A percentile compares a stretch with the other conserved stretches of the same genome.
These are phyloP conservation scores for Caenorhabditis drosophilae DNA, from an alignment of 2,888 invertebrate genomes.

Conservation along the genomic window DNA sequence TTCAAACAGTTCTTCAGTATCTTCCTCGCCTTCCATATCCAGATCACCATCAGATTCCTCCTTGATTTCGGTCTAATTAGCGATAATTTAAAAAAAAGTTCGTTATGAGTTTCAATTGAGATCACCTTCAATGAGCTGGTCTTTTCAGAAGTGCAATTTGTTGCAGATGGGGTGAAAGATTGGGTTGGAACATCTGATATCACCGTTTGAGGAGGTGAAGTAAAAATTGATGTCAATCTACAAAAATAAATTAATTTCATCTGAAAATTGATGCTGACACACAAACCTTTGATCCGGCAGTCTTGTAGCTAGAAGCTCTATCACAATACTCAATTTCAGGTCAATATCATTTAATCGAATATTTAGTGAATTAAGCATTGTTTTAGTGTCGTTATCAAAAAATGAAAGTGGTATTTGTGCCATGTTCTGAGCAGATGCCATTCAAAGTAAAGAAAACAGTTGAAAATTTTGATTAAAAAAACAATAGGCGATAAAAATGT, in stretches of 20 bases:
- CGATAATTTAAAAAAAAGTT: constrained; percentile 2
- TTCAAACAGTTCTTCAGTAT: constrained; percentile 44
- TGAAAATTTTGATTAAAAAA: too few relatives aligned
- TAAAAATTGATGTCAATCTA: constrained; percentile 44
- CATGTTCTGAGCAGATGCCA: constrained; percentile 20
- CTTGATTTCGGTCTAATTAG: constrained; percentile 47
- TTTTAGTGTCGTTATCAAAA: constrained; percentile 60
- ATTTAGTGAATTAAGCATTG: constrained; percentile 59
- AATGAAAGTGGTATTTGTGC: constrained; percentile 49
- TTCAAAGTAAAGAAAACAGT: not conserved
- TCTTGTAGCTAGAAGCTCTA: constrained; percentile 58
- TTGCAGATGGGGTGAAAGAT: constrained; percentile 38
- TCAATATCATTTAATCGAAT: constrained; percentile 65
- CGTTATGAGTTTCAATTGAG: not conserved
- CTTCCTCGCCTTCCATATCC: constrained; percentile 52
- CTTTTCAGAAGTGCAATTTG: constrained; percentile 42
- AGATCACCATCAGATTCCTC: constrained; percentile 56
- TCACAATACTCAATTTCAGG: constrained; percentile 59
- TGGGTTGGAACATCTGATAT: constrained; percentile 45
- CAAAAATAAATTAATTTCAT: not conserved
- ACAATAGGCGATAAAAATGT: too few relatives aligned
- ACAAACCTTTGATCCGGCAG: constrained; percentile 48
- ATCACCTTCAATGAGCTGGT: constrained; percentile 41
- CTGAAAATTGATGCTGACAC: not conserved
- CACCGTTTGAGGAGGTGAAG: constrained; percentile 50